These are phyloP conservation scores for Chelonia mydas DNA, from an alignment of 2,797 vertebrate genomes.

Conservation along the genomic window DNA sequence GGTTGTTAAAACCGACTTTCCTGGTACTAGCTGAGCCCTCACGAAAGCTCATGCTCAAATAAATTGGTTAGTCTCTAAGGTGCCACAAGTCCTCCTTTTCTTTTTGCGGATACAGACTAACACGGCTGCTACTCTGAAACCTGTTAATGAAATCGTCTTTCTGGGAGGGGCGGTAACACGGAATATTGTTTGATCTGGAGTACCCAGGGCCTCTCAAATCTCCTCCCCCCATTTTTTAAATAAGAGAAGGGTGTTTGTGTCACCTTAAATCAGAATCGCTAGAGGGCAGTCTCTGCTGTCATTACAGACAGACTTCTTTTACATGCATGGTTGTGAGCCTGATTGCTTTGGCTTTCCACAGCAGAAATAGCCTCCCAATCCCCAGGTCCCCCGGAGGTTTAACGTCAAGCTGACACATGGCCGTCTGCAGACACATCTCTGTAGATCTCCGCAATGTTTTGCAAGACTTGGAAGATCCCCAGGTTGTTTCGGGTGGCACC, in stretches of 20 bases:
- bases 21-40: not conserved
- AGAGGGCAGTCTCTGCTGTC: not conserved
- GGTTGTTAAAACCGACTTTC: too few species aligned
- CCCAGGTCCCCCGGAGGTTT: not conserved
- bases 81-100: too few species aligned
- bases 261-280: not conserved
- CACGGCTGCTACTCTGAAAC: too few species aligned
- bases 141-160: not conserved
- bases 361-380: not conserved
- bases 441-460: not conserved
- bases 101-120: too few species aligned
- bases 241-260: not conserved
- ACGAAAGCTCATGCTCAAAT: too few species aligned
- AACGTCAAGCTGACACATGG: not conserved
- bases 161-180: too few species aligned
- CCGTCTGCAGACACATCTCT: not conserved
- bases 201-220: not conserved
- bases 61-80: too few species aligned
- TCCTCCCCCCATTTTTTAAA: too few species aligned
- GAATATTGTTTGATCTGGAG: not conserved
- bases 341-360: not conserved
- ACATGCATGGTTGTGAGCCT: too few species aligned
- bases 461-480: not conserved
- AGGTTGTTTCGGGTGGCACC: not conserved
- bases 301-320: not conserved